Base-by-base conservation (phyloP, 2,797 vertebrate species). In the Eremophila alpestris region DNA sequence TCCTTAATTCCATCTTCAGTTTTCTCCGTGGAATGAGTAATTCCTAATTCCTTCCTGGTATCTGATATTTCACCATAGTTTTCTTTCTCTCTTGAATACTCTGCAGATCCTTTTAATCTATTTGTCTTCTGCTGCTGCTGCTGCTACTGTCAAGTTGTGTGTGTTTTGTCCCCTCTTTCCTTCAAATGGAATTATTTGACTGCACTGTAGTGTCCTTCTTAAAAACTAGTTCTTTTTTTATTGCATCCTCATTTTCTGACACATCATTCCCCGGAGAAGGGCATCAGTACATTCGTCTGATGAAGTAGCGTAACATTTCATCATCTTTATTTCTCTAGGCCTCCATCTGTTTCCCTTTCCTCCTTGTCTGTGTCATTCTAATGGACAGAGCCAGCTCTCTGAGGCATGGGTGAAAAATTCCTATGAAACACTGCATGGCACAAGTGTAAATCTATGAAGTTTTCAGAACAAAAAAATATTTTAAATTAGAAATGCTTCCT, bases 321-420 rank as follows among this genome's bases (percentile, higher is more conserved):
- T 91, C 86, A 76, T 91, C 45, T 94, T 90, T 79, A 87, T 92
- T 96, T 82, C 46, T 83, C 23, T 59, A 29, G 29, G 15, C 5
- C 26, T 94, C 69, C 51, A 63, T 89, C 60, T 88, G 19, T 94
- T 94, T 94, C 38, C 10, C 9, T 77, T 83, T 94, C 59, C 45
- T 94, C 62, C 36, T 83, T 94, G 60, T 56, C 68, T 78, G 13
- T 67, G 79, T 74, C 68, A 81, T 83, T 94, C 73, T 71, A 86
- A 89, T 34, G 78, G 79, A 78, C 54, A 74, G 30, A 51, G 45
- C 20, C 49, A 85, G 10, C 12, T 67, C 14, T 71, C 69, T 54
- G 46, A 80, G 56, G 38, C 30, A 26, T 36, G 30, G 21, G 27
- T 75, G 82, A 92, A 78, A 78, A 83, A 79, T 80, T 13, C 20